Evolutionary conservation across 2,797 vertebrate species (phyloP), one percentile per base, ranked within the genome.

Genomic region (Sebastes ruberrimus): DNA sequence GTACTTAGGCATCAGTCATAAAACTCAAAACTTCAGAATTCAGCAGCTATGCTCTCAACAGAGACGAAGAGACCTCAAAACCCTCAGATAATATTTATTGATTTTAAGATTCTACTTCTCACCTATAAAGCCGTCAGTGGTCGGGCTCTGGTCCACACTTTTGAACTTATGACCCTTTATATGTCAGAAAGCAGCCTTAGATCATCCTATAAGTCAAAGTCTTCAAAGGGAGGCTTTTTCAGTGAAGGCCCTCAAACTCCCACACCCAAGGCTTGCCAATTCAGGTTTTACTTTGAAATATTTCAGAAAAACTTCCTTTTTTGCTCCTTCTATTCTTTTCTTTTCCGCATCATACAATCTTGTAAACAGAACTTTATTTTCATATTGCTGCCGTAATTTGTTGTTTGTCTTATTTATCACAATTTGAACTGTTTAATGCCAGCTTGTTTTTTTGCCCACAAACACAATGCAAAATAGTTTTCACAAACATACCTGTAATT

Each of bases 221-320:
- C 84, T 86, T 91, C 81, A 89, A 89, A 89, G 71, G 46, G 46
- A 80, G 38, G 69, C 35, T 62, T 82, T 88, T 84, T 75, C 28
- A 60, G 56, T 16, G n/a, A 82, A 57, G 33, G 53, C 30, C 38
- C 25, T 56, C 42, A 53, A 32, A 79, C 70, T 70, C 67, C 8
- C 71, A 74, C 25, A 71, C 6, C 62, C 18, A 18, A 16, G n/a
- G 23, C 20, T 42, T 20, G 8, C 9, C 66, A 60, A 33, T 55
- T 69, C 38, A 13, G 2, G 22, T 68, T 80, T 71, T n/a, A 23
- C 57, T 81, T 60, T 53, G 20, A 65, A 52, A 46, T 59, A n/a
- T 80, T 52, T 70, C 28, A 7, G 16, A 57, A 55, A 67, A 68
- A 46, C 5, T 22, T 71, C 11, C 30, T 49, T 70, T 66, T 66